Conservation (phyloP, 1,140 invertebrate genomes). For the Aphidius ervi region DNA sequence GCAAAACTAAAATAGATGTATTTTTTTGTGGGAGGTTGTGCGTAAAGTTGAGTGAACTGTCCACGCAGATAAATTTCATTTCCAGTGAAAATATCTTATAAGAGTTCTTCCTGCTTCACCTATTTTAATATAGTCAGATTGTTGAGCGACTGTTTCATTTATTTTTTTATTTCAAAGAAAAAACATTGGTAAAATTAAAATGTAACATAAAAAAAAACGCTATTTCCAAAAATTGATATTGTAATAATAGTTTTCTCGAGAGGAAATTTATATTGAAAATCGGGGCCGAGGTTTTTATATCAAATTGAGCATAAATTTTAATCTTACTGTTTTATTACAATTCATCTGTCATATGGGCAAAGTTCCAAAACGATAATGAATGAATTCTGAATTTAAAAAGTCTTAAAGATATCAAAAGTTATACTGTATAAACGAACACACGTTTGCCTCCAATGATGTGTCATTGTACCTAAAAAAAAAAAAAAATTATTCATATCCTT, state of each 20-base stretch:
- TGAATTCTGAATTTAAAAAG: conserved; percentile 16
- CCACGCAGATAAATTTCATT: conserved; percentile 16
- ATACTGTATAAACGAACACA: too few species aligned
- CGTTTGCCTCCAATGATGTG: too few species aligned
- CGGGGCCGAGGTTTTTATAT: conserved; percentile 25
- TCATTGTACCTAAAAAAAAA: too few species aligned
- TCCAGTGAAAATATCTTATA: conserved; percentile 1
- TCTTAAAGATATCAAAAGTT: too few species aligned
- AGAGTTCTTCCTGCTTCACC: background rate
- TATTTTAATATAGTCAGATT: too few species aligned
- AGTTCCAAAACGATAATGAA: conserved; percentile 28
- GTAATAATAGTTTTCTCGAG: conserved; percentile 13
- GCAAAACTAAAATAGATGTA: conserved; percentile 25
- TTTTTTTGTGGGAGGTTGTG: conserved; percentile 25
- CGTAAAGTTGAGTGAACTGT: conserved; percentile 30
- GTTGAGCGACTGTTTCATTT: too few species aligned
- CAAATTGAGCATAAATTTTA: conserved; percentile 22
- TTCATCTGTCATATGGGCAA: conserved; percentile 21
- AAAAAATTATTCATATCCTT: too few species aligned
- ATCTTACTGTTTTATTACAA: conserved; percentile 12
- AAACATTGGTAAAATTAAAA: background rate
- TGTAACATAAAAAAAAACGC: background rate
- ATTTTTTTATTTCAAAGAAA: background rate
- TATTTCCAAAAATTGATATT: background rate
- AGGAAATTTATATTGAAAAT: conserved; percentile 18